Percentiles rank a stretch among this genome's conserved stretches.
Evolutionary conservation across 2,797 vertebrate genomes (phyloP).

Genomic region (Pangasius macronema): DNA sequence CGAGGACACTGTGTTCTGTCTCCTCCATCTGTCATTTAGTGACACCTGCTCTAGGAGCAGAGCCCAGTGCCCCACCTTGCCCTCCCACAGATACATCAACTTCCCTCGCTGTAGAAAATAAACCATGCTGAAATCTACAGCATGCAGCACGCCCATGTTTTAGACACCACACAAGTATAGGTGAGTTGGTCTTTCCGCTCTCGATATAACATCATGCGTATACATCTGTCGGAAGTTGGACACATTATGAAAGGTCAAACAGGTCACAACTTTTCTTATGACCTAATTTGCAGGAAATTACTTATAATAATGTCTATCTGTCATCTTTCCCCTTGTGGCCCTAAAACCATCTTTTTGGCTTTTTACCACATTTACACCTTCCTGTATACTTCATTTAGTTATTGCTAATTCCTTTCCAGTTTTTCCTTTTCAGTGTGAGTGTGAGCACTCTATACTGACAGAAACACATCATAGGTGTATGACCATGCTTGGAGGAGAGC

Average conservation of each 20-base stretch:
- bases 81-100: conserved; percentile 26
- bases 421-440: background rate
- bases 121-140: conserved; percentile 22
- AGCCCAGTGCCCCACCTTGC: conserved; percentile 39
- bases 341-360: background rate
- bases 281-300: background rate
- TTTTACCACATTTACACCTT: background rate
- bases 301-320: background rate
- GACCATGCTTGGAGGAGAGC: background rate
- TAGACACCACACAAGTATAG: background rate
- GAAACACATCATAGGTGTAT: background rate
- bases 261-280: background rate
- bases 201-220: background rate
- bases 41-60: conserved; percentile 55
- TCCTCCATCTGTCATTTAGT: conserved; percentile 68
- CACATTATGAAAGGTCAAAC: background rate
- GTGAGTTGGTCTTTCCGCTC: background rate
- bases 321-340: background rate
- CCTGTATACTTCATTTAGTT: background rate
- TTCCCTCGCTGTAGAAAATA: conserved; percentile 29
- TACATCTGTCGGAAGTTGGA: background rate
- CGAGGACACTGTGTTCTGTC: conserved; percentile 67
- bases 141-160: conserved; percentile 10
- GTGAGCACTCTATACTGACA: background rate
- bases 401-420: background rate